phyloP scores from a whole-genome alignment of 2,888 invertebrate genomes.

The Conistra vaccinii region DNA sequence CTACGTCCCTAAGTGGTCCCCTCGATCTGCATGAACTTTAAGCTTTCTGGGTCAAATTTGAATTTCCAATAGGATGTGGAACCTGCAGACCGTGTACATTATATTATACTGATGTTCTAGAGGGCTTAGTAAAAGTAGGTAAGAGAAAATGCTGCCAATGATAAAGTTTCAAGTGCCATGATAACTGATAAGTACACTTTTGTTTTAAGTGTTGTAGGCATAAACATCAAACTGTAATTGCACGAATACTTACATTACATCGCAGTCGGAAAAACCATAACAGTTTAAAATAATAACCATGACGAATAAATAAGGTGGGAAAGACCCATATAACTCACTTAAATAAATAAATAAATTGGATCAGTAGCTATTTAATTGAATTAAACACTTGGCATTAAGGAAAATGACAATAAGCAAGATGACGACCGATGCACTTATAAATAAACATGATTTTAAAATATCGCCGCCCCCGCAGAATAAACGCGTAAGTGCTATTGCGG shows the following conservation, averaged over 20 bases:
- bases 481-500: too few relatives aligned
- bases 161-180: background rate
- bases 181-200: background rate
- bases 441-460: background rate
- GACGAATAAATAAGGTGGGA: background rate
- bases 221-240: background rate
- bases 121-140: background rate
- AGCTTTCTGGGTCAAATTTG: slow-evolving; percentile 43
- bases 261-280: background rate
- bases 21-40: slow-evolving; percentile 34
- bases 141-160: background rate
- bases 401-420: background rate
- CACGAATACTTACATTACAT: background rate
- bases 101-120: slow-evolving; percentile 4
- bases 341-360: slow-evolving; percentile 1
- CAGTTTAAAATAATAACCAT: background rate
- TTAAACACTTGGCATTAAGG: slow-evolving; percentile 10
- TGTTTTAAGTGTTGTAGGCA: background rate
- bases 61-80: slow-evolving; percentile 35
- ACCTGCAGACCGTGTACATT: slow-evolving; percentile 2
- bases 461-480: too few relatives aligned
- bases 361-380: background rate
- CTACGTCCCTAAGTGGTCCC: slow-evolving; percentile 15
- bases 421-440: background rate
- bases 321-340: background rate